Evolutionary conservation across 2,888 invertebrate genomes (phyloP).

Genomic region (Harmothoe impar): DNA sequence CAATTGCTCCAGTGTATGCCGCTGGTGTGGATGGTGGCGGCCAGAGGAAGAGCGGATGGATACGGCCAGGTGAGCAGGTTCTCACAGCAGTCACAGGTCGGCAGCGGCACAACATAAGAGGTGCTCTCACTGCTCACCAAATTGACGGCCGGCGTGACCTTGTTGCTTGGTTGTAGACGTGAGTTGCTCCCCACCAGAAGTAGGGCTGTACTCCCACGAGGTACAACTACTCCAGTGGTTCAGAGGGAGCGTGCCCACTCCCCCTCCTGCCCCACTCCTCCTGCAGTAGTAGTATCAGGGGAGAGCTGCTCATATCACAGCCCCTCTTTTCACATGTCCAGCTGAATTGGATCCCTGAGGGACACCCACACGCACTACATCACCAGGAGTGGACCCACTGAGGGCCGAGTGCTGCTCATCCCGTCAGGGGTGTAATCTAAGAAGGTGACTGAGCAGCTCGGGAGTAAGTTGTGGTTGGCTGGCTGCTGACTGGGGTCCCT

Average conservation of each 20-base stretch:
- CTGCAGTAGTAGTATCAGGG: neutral
- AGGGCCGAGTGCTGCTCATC: slow-evolving; percentile 16
- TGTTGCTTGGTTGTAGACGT: slow-evolving; percentile 18
- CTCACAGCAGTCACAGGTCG: too few relatives aligned
- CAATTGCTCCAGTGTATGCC: neutral
- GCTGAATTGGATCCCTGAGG: neutral
- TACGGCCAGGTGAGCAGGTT: slow-evolving; percentile 18
- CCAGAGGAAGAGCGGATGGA: neutral
- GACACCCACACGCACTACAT: neutral
- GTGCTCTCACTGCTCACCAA: neutral
- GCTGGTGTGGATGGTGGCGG: too few relatives aligned
- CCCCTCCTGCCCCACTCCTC: neutral
- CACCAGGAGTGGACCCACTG: slow-evolving; percentile 5
- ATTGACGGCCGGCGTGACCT: neutral
- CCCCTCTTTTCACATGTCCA: neutral
- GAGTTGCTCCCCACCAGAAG: slow-evolving; percentile 24
- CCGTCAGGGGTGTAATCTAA: neutral
- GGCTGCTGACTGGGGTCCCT: slow-evolving; percentile 6
- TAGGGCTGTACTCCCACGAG: slow-evolving; percentile 30
- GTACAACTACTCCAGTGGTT: neutral
- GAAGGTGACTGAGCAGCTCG: slow-evolving; percentile 44
- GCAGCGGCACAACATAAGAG: neutral
- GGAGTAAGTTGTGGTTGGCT: slow-evolving; percentile 56
- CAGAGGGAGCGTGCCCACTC: neutral
- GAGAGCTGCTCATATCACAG: neutral